Base-by-base conservation (phyloP, 2,113 vertebrate genomes). In the Ovis canadensis region DNA sequence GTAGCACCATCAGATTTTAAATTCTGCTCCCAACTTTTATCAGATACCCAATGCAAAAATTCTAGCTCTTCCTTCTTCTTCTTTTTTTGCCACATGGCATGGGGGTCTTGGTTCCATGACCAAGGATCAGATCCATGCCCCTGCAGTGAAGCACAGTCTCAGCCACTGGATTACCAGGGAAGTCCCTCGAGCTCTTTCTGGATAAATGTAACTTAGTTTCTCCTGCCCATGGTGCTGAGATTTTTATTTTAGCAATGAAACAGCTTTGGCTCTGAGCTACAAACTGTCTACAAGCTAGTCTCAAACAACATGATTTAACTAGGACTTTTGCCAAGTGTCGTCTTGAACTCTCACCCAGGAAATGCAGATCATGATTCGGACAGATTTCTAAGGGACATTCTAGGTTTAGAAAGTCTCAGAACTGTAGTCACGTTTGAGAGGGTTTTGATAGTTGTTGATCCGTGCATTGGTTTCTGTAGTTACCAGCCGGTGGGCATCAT, bases 301-400 rank as follows among this genome's bases (percentile, higher is more conserved):
- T 94, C 91, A 36, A 89, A 40, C 54, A 7, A 36, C 62, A 21
- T 16, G 86, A 83, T 90, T 87, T 81, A 82, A 64, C 14, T 31
- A 62, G 96, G 86, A 88, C 83, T 36, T 83, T 55, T 94, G 97
- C 82, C 97, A 89, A 13, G 17, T 33, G 13, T 88, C 21, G 71
- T 57, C 80, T 57, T 95, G 93, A 97, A 83, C 93, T 94, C 31
- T 97, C 86, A 95, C 91, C 96, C 93, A 86, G 98, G 97, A 98
- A 98, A 64, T 82, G n/a, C 67, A 83, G 80, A 21, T 74, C 45
- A 40, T 48, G 48, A 55, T 77, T 82, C 2, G 1, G 43, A 80
- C 60, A 87, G 43, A 60, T 78, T 57, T 88, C 55, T 86, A 96
- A 62, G 62, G 91, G 95, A 96, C 93, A 98, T 96, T 95, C 91